A percentile compares a stretch with the other conserved stretches of the same genome.
Conservation (phyloP, 1,140 invertebrate genomes). For the Atta cephalotes region DNA sequence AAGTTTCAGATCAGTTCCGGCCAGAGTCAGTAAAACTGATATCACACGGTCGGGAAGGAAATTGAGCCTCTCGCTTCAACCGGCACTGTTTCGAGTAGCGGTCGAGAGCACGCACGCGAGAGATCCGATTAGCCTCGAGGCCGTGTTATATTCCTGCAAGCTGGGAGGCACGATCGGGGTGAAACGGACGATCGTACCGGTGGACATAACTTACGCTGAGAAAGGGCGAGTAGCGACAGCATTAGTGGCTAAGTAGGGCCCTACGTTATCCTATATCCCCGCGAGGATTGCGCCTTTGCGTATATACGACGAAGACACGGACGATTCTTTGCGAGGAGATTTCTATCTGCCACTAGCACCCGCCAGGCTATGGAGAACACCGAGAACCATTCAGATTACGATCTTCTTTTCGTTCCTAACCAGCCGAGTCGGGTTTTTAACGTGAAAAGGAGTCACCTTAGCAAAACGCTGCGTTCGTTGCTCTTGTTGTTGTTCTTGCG, state of each 20-base stretch:
- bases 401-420: conserved; percentile 69
- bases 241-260: conserved; percentile 84
- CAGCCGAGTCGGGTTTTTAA: conserved; percentile 63
- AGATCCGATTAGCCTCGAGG: conserved; percentile 72
- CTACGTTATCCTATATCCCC: conserved; percentile 82
- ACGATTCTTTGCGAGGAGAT: conserved; percentile 65
- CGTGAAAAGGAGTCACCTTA: conserved; percentile 51
- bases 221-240: conserved; percentile 82
- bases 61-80: not conserved
- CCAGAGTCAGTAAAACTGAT: conserved; percentile 26
- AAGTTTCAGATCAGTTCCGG: not conserved
- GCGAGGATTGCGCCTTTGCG: conserved; percentile 73
- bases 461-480: conserved; percentile 26
- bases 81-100: conserved; percentile 55
- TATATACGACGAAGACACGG: conserved; percentile 45
- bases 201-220: conserved; percentile 83
- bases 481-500: conserved; percentile 1
- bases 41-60: conserved; percentile 13
- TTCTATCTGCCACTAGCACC: conserved; percentile 76
- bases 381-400: conserved; percentile 77
- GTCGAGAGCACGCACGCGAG: conserved; percentile 67
- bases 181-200: conserved; percentile 75
- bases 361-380: conserved; percentile 72
- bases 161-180: conserved; percentile 66
- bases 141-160: conserved; percentile 74